Evolutionary conservation across 2,797 vertebrate species (phyloP).

Genomic region (Poeciliopsis presidionis): DNA sequence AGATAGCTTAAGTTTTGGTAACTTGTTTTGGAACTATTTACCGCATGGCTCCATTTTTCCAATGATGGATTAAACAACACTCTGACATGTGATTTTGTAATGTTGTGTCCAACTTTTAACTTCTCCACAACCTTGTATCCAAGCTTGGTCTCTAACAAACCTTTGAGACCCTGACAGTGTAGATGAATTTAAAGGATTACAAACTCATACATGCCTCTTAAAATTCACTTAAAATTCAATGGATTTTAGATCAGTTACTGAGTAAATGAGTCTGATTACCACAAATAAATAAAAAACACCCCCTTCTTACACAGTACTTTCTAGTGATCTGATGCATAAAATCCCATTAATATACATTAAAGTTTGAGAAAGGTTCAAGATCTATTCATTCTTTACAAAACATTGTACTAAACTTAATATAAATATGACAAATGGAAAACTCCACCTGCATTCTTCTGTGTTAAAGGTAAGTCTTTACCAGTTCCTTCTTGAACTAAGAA

Average conservation of each 20-base stretch:
- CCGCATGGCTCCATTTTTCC: not conserved
- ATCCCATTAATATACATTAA: not conserved
- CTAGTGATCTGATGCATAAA: not conserved
- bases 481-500: constrained; percentile 42
- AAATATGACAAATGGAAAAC: constrained; percentile 1
- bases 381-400: not conserved
- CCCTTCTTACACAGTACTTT: not conserved
- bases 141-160: not conserved
- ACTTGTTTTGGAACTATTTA: not conserved
- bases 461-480: constrained; percentile 69
- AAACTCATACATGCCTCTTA: not conserved
- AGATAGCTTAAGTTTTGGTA: too few relatives aligned
- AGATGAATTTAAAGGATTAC: not conserved
- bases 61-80: not conserved
- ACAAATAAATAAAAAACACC: not conserved
- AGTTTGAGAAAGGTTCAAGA: not conserved
- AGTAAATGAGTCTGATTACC: not conserved
- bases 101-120: not conserved
- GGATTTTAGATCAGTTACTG: not conserved
- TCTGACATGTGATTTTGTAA: not conserved
- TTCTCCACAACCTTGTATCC: not conserved
- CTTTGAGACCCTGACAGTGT: too few relatives aligned
- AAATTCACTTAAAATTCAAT: not conserved
- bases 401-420: not conserved
- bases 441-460: constrained; percentile 24